Evolutionary conservation across 23 tunicate species (phyloP).

Genomic region (Trididemnum clinides): DNA sequence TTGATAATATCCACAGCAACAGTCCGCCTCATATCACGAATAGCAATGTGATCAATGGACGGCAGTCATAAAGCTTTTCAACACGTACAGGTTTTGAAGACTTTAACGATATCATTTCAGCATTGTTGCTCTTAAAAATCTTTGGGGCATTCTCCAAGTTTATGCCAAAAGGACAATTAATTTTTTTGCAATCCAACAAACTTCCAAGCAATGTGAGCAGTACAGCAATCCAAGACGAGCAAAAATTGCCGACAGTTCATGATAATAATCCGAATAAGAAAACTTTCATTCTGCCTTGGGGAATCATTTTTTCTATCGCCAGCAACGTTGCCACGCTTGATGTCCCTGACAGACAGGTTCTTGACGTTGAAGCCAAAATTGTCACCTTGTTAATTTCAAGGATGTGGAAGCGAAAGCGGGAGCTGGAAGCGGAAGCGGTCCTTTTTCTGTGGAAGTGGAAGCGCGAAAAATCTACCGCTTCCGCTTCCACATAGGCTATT

Average conservation of each 20-base stretch:
- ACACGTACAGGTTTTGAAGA: constrained; percentile 85
- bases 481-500: no score
- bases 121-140: constrained; percentile 83
- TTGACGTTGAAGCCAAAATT: constrained; percentile 97
- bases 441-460: no score
- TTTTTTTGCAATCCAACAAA: constrained; percentile 75
- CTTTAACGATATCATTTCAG: constrained; percentile 63
- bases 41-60: constrained; percentile 96
- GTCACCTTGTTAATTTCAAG: constrained; percentile 87
- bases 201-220: constrained; percentile 99
- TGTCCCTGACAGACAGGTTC: constrained; percentile 96
- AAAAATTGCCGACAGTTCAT: constrained; percentile 94
- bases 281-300: constrained; percentile 55
- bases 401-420: no score
- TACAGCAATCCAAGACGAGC: constrained; percentile 96
- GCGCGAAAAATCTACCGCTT: no score
- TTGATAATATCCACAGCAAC: constrained; percentile 99
- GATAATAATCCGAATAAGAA: constrained; percentile 88
- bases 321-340: constrained; percentile 93
- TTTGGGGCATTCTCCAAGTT: constrained; percentile 75
- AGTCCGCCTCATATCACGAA: constrained; percentile 96
- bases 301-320: constrained; percentile 91
- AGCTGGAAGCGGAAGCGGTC: no score
- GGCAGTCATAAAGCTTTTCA: constrained; percentile 52
- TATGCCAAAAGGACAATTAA: constrained; percentile 80